Evolutionary conservation across 2,113 vertebrate species (phyloP).

Genomic region (Phalacrocorax aristotelis): DNA sequence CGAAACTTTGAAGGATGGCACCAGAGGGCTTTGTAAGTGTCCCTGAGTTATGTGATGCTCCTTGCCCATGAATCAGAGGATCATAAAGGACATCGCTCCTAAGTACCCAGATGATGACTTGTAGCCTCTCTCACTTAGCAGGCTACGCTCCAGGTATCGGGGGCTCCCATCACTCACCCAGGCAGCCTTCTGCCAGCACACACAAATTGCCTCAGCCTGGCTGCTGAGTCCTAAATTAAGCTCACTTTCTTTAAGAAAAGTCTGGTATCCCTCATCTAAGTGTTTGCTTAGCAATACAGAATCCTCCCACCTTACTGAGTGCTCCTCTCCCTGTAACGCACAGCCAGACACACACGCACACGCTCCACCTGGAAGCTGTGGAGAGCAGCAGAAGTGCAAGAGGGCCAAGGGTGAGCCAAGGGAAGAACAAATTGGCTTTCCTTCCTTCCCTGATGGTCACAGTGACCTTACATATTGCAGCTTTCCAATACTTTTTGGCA

Average conservation of each 20-base stretch:
- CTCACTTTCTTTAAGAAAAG: background rate
- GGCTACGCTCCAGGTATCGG: background rate
- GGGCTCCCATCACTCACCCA: slow-evolving; percentile 24
- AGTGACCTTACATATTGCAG: background rate
- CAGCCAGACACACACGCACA: background rate
- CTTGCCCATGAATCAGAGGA: slow-evolving; percentile 48
- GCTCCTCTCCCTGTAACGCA: accelerated
- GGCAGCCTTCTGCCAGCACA: background rate
- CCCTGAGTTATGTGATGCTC: slow-evolving; percentile 38
- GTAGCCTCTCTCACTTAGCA: background rate
- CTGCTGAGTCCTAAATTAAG: slow-evolving; percentile 1
- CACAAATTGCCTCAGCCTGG: background rate
- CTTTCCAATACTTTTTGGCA: background rate
- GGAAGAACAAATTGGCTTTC: background rate
- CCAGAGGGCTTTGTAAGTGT: slow-evolving; percentile 31
- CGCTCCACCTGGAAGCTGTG: background rate
- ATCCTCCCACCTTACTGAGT: background rate
- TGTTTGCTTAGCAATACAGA: background rate
- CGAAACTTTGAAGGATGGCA: slow-evolving; percentile 38
- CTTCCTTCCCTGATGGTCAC: background rate
- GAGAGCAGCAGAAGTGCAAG: background rate
- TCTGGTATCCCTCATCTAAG: background rate
- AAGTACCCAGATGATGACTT: slow-evolving; percentile 39
- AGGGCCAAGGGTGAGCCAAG: background rate
- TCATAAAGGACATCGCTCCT: slow-evolving; percentile 27